Evolutionary conservation across 2,113 vertebrate genomes (phyloP), one percentile per base, ranked within the genome.

Genomic region (Pachypanchax playfairii): DNA sequence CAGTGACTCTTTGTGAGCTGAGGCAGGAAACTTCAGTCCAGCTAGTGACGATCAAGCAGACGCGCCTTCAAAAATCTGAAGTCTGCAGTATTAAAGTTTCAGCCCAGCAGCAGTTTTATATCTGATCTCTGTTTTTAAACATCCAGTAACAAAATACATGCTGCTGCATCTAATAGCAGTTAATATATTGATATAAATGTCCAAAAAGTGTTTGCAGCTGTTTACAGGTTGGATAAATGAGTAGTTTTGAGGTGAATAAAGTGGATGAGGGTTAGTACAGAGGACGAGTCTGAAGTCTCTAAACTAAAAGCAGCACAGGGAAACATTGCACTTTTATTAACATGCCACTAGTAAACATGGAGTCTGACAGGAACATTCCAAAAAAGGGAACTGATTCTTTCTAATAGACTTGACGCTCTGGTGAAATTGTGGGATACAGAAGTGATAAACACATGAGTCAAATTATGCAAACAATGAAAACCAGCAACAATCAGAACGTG

Each of bases 111-210:
- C n/a, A n/a, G n/a, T n/a, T n/a, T n/a, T n/a, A n/a, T n/a, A n/a
- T n/a, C 28, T 29, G 28, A 5, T 74, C 53, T 36, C 47, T 63
- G 42, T 73, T 52, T 75, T 52, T n/a, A 66, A 79, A 79, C 74
- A 73, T 76, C 54, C 57, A 51, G 63, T 17, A 20, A 42, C 57
- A 42, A 66, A 42, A 47, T 50, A 58, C 1, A 47, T 50, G 54
- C 1, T 14, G 29, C 42, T 15, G 22, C 44, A n/a, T 21, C 1
- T 62, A 18, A 67, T 49, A 33, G 36, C 39, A 52, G n/a, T 5
- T 24, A 59, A 31, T 42, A 57, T 54, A 57, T 65, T 71, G 71
- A 65, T 65, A 65, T 28, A 46, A 80, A 53, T 48, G 22, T 44
- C 3, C 28, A 47, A 33, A 18, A 56, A 64, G 33, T 10, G 5